Evolutionary conservation across 2,797 vertebrate species (phyloP), one percentile per base, ranked within the genome.

Genomic region (Mormyrops attenuatus): DNA sequence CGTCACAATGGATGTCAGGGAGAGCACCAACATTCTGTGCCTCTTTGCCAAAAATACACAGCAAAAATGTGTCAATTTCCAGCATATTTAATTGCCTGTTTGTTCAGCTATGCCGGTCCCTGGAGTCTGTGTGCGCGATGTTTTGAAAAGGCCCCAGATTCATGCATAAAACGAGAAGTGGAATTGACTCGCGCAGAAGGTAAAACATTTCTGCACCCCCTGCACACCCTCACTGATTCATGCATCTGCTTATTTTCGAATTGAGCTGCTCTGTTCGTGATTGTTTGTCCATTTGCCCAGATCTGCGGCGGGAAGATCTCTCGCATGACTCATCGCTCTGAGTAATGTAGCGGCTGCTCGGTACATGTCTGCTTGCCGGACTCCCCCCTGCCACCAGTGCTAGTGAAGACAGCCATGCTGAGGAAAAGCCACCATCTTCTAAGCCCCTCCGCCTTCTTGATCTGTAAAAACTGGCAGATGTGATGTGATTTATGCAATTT

Each of bases 251-350:
- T 91, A 92, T 93, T 93, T 95, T 93, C 94, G 92, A 94, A 94
- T 93, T 92, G 91, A 89, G 90, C 92, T 91, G 92, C 91, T 88
- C 91, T 93, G 92, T 92, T 89, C 30, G 90, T 94, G 94, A 95
- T 94, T 94, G 94, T 94, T 92, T 94, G 93, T 92, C 93, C 93
- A 95, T 95, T 94, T n/a, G n/a, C n/a, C n/a, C n/a, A 93, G 90
- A 90, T 91, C 84, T 17, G 41, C 38, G 5, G 34, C 2, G 20
- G 92, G 89, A 90, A 90, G 53, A 91, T 89, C 91, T 57, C 90
- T 92, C 91, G 91, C 88, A 91, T 88, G 91, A 91, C 88, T 92
- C 90, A 38, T 88, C 91, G 91, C 82, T 63, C 50, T 87, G 84
- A 50, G 85, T 53, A 17, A 47, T 11, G n/a, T 49, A 77, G 11